phyloP scores from a whole-genome alignment of 2,888 invertebrate genomes.

The Cerceris rybyensis region DNA sequence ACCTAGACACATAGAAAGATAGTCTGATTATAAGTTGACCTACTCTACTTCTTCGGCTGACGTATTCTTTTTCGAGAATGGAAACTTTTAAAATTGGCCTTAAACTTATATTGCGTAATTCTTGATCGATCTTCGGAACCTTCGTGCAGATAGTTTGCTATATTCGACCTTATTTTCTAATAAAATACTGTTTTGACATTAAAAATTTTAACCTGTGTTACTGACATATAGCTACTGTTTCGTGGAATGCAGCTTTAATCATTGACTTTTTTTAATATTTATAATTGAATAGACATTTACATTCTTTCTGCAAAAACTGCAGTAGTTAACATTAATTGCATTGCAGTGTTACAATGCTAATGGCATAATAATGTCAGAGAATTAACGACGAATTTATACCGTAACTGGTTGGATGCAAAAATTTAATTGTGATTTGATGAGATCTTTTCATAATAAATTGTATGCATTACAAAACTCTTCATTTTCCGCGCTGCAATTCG shows the following conservation, averaged over 20 bases:
- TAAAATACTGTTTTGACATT: neutral
- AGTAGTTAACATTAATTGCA: slow-evolving; percentile 14
- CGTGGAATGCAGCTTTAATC: no score
- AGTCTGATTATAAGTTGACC: slow-evolving; percentile 64
- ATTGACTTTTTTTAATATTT: no score
- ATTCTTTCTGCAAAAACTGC: neutral
- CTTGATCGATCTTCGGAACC: slow-evolving; percentile 27
- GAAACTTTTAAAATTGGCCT: slow-evolving; percentile 20
- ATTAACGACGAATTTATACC: slow-evolving; percentile 34
- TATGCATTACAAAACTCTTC: neutral
- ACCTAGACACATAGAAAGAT: slow-evolving; percentile 39
- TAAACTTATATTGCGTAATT: slow-evolving; percentile 17
- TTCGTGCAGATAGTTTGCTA: slow-evolving; percentile 23
- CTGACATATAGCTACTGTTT: no score
- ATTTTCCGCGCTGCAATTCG: neutral
- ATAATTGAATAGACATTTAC: no score
- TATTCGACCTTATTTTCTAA: slow-evolving; percentile 14
- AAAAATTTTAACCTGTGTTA: neutral
- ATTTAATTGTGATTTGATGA: slow-evolving; percentile 16
- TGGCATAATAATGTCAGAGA: slow-evolving; percentile 20
- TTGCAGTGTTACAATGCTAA: slow-evolving; percentile 17
- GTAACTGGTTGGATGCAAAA: slow-evolving; percentile 4
- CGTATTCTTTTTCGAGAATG: slow-evolving; percentile 43
- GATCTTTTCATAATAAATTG: slow-evolving; percentile 16
- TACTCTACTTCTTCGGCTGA: slow-evolving; percentile 58